A percentile compares a stretch with the other conserved stretches of the same genome.
phyloP scores from a whole-genome alignment of 2,888 invertebrate genomes.

The Calephelis perditalis region DNA sequence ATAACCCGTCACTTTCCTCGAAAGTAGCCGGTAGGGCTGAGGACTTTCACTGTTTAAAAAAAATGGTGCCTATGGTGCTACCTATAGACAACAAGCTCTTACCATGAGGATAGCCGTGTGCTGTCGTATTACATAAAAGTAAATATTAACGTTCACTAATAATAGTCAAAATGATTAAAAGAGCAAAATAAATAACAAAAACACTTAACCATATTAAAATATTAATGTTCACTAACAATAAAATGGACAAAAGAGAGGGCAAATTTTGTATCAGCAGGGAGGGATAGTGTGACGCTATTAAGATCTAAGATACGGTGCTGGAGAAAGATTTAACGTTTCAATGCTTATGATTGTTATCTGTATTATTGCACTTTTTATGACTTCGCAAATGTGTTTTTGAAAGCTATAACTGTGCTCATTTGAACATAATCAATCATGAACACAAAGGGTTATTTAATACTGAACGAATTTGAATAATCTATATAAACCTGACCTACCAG shows the following conservation, averaged over 20 bases:
- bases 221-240: constrained; percentile 11
- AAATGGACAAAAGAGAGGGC: constrained; percentile 14
- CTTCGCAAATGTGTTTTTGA: constrained; percentile 64
- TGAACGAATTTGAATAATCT: constrained; percentile 13
- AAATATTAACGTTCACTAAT: too few species aligned
- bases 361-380: constrained; percentile 53
- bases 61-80: too few species aligned
- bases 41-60: too few species aligned
- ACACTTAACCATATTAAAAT: too few species aligned
- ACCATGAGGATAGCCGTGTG: too few species aligned
- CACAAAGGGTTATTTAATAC: constrained; percentile 34
- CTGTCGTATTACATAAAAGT: too few species aligned
- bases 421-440: constrained; percentile 47
- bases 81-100: too few species aligned
- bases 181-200: too few species aligned
- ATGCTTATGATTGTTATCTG: constrained; percentile 62
- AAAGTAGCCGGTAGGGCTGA: too few species aligned
- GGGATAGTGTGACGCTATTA: constrained; percentile 56
- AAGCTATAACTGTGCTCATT: constrained; percentile 58
- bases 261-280: constrained; percentile 38
- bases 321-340: constrained; percentile 61
- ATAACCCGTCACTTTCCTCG: too few species aligned
- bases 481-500: too few species aligned
- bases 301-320: constrained; percentile 65
- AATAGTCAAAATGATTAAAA: too few species aligned